Evolutionary conservation across 2,888 invertebrate genomes (phyloP), one percentile per base, ranked within the genome.

Genomic region (Nemotelus nigrinus): DNA sequence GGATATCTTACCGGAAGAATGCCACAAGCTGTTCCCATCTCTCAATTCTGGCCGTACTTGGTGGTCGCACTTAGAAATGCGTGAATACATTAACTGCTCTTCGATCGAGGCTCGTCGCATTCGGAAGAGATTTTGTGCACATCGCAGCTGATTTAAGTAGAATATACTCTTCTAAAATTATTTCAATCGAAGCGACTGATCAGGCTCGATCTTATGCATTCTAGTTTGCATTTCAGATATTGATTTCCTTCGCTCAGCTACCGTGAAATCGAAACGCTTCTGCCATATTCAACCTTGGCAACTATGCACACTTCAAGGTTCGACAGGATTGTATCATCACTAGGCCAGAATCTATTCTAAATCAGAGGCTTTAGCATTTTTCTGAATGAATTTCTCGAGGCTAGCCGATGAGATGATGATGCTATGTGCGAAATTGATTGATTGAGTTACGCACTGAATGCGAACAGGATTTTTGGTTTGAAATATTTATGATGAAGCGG

Each of bases 181-280:
- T 71, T 71, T 57, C 7, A 53, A 71, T 71, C 44, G 4, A 53
- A 43, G 10, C 53, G 41, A 44, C 47, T 71, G 57, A 71, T 71
- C 71, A 71, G 44, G 71, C 55, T 10, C 10, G 57, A 7, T 48
- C 44, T 57, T 71, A 71, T 71, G 71, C 71, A 44, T 53, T 65
- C 57, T 44, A 55, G n/a, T 71, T 71, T 55, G 71, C 71, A 71
- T 71, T 71, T 5, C 71, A 71, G 71, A 71, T 71, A 55, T 3
- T 44, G 3, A 53, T 71, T 55, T 71, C 71, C 71, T 71, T 57
- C 57, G 57, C 41, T 57, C 45, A 55, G 65, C 47, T 44, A 57
- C n/a, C 47, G 44, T 3, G 5, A 65, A 65, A 10, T 7, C 7
- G 65, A 41, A 45, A 47, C 63, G 50, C n/a, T 48, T 50, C 25